phyloP scores from a whole-genome alignment of 2,797 vertebrate genomes.

The Coccyzus lansbergi region DNA sequence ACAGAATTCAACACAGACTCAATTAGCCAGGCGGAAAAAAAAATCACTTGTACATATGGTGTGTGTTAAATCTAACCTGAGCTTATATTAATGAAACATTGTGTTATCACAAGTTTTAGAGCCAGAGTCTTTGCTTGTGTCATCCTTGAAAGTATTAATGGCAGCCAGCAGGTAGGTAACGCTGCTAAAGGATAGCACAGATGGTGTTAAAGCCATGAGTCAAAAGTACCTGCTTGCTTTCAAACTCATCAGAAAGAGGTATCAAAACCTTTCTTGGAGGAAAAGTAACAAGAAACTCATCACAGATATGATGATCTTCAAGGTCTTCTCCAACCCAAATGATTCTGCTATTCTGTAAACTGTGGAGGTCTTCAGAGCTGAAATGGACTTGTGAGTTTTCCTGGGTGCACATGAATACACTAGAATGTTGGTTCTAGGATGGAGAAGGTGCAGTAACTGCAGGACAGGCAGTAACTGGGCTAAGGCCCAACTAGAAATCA shows the following conservation, averaged over 20 bases:
- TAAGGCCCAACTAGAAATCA: too few relatives aligned
- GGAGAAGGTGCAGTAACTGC: neutral
- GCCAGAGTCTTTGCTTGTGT: neutral
- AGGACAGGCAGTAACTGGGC: too few relatives aligned
- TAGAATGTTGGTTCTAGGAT: neutral
- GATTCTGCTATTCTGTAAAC: neutral
- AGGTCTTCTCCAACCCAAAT: too few relatives aligned
- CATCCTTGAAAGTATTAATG: neutral
- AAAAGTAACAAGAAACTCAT: neutral
- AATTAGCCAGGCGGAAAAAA: neutral
- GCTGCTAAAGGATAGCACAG: neutral
- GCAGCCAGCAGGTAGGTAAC: neutral
- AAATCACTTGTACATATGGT: fast-evolving
- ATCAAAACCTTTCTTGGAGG: neutral
- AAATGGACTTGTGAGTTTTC: neutral
- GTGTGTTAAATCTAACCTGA: neutral
- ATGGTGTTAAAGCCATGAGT: neutral
- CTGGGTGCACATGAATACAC: neutral
- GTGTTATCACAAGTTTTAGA: neutral
- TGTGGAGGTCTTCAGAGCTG: neutral
- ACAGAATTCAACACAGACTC: neutral
- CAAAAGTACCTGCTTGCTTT: neutral
- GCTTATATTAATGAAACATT: neutral
- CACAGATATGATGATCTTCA: too few relatives aligned
- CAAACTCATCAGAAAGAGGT: neutral